Base-by-base conservation (phyloP, 1,140 invertebrate species). In the Mya arenaria region DNA sequence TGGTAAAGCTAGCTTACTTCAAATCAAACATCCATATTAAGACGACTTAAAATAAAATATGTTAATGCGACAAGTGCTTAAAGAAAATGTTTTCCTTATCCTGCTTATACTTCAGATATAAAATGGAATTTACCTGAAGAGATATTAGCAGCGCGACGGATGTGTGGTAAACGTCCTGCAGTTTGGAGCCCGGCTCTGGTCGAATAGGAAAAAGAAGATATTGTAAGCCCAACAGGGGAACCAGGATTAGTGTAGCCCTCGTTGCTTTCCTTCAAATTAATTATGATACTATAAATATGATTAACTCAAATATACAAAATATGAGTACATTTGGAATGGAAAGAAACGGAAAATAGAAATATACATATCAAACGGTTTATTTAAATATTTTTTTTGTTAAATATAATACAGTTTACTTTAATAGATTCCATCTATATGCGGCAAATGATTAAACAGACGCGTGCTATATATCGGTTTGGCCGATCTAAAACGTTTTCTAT, bases 211-310 rank as follows among this genome's bases (percentile, higher is more conserved):
- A 86, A 77, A 91, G 41, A 23, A 90, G 75, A 60, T 84, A 90
- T 75, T 91, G 90, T 4, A 90, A 75, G n/a, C 89, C 90, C 28
- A 90, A 93, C 92, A 86, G 86, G 5, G 92, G 92, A 84, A 91
- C 92, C 92, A 91, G 79, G 25, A 91, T 90, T 56, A 91, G 95
- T 2, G 89, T 92, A 36, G 89, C 90, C 95, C 96, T 52, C 95
- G 95, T 83, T 94, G 94, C 32, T 79, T 89, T 91, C 79, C 91
- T 91, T 83, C 36, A 90, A 84, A n/a, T 41, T 2, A 68, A 36
- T 41, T 63, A 66, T 13, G 10, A 65, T 1, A 65, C 23, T 56
- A 63, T 8, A 37, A 63, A 74, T 52, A 69, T 81, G 32, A 41
- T 69, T 25, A n/a, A n/a, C n/a, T n/a, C n/a, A n/a, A n/a, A n/a